Conservation (phyloP, 35 echinoderm and acorn worm species). For the Ophiothrix spiculata region DNA sequence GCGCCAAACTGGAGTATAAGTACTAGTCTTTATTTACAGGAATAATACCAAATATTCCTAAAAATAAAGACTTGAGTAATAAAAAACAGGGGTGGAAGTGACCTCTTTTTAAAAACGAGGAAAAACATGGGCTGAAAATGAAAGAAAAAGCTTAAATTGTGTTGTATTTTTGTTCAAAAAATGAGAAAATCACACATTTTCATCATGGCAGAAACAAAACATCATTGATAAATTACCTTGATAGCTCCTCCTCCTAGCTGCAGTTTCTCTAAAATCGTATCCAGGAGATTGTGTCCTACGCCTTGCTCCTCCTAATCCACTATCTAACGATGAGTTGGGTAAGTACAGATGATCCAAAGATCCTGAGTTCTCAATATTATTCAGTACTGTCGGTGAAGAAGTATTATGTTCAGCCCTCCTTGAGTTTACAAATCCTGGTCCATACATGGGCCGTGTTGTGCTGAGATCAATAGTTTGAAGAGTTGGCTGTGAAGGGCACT, state of each 20-base stretch:
- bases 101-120: too few relatives aligned
- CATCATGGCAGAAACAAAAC: not conserved
- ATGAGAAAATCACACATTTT: too few relatives aligned
- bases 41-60: not conserved
- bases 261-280: constrained; percentile 24
- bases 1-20: too few relatives aligned
- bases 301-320: constrained; percentile 3
- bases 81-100: too few relatives aligned
- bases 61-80: not conserved
- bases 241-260: constrained; percentile 18
- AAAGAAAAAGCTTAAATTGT: too few relatives aligned
- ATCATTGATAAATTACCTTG: not conserved
- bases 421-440: not conserved
- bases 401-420: not conserved
- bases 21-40: too few relatives aligned
- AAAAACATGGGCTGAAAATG: too few relatives aligned
- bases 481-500: too few relatives aligned
- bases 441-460: constrained; percentile 13
- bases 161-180: not conserved
- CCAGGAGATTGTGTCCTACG: constrained; percentile 20
- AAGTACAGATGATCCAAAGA: not conserved
- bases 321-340: not conserved
- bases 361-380: not conserved
- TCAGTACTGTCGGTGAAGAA: not conserved
- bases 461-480: too few relatives aligned